Evolutionary conservation across 2,888 invertebrate species (phyloP), one percentile per base, ranked within the genome.

Genomic region (Enchytraeus crypticus): DNA sequence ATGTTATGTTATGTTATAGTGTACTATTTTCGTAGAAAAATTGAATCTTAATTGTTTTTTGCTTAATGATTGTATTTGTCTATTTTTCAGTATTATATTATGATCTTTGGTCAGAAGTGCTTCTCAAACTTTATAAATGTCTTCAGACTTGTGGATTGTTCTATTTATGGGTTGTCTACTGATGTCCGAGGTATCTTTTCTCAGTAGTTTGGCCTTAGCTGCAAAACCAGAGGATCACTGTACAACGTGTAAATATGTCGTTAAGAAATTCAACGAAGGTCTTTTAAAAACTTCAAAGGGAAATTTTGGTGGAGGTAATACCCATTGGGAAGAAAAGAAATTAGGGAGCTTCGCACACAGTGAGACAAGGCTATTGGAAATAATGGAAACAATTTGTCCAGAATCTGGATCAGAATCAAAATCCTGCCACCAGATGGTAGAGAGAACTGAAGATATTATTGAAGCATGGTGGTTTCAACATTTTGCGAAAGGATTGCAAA

Each of bases 381-480:
- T 95, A 58, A 88, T 92, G 79, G 93, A 95, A 73, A 82, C 85
- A 27, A 80, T 93, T 5, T 96, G 96, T 77, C 84, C 84, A 21
- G 90, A 90, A 64, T 83, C 87, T 0, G 81, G 81, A 51, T 85
- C 86, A 66, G 84, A 86, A 69, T 83, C 86, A 92, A 38, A 80
- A 38, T 38, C 38, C 8, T 96, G 95, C 74, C 88, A 90, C 71
- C 81, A 84, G n/a, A 80, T 92, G 71, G 85, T 90, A 45, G 91
- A 90, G 76, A 87, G 89, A 68, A 83, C 89, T 68, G 93, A 95
- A 75, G 84, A 84, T 64, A 80, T 84, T 4, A 82, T 96, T 53
- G 93, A 93, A 77, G 85, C 88, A 38, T 96, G 92, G 91, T 96
- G 92, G 88, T 86, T 86, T 46, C 83, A 86, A 60, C 83, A 87